Evolutionary conservation across 2,797 vertebrate genomes (phyloP).

Genomic region (Dendrocincla fuliginosa): DNA sequence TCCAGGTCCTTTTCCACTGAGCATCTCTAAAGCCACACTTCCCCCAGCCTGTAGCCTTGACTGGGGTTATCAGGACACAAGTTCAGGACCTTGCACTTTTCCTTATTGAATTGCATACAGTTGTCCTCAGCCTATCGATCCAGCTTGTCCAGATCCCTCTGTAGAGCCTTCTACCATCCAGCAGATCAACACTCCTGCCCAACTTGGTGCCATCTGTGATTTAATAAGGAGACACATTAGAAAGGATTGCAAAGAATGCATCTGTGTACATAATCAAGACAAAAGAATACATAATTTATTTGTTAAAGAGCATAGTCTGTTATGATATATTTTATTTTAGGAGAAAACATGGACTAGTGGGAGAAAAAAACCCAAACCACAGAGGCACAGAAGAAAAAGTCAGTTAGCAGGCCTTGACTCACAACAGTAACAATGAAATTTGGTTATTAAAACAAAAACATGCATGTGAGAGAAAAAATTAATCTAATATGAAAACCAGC

Average conservation of each 20-base stretch:
- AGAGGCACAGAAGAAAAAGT: background rate
- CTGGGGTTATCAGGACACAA: background rate
- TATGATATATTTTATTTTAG: background rate
- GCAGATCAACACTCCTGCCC: background rate
- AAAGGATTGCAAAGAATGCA: background rate
- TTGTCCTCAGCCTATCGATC: background rate
- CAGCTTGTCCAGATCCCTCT: background rate
- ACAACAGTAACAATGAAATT: background rate
- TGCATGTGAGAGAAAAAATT: background rate
- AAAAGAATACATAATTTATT: background rate
- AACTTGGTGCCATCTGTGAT: background rate
- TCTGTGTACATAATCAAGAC: background rate
- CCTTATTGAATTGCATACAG: background rate
- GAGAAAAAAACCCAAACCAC: background rate
- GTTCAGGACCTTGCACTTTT: background rate
- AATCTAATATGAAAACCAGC: background rate
- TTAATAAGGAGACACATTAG: background rate
- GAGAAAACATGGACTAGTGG: background rate
- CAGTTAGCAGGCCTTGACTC: background rate
- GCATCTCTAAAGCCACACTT: background rate
- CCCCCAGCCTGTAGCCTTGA: rapidly evolving
- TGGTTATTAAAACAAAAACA: background rate
- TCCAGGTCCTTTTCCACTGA: rapidly evolving
- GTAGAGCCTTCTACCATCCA: background rate
- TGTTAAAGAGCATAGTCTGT: background rate